Base-by-base conservation (phyloP, 2,113 vertebrate species). In the Geococcyx californianus region DNA sequence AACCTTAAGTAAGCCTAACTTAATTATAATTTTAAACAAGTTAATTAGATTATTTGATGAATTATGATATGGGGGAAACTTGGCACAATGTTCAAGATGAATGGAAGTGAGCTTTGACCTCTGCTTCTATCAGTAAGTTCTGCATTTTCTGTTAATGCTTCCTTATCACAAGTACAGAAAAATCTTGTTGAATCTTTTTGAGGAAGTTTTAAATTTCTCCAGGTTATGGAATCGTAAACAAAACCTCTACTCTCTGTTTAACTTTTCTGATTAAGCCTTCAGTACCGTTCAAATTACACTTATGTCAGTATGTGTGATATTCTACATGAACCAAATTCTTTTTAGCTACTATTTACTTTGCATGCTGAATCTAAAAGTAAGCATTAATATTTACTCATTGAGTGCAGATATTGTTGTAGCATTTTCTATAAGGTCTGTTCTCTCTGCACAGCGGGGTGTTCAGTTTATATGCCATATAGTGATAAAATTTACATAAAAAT, bases 41-140 rank as follows among this genome's bases (percentile, higher is more conserved):
- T 94, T 97, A 94, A 96, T 97, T 95, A 84, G 52, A 87, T 96
- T 96, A 96, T 93, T 94, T 97, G 83, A 97, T 95, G 77, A 90
- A 95, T 96, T 95, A 69, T 76, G 26, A 47, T 62, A 67, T 51
- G 52, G 51, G 76, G 76, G 92, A 51, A 84, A 77, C 23, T 92
- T 93, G 77, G 59, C 92, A 93, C 33, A 63, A 11, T 12, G 11
- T 92, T 80, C 51, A 74, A 68, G 66, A 92, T 54, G 67, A 79
- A 94, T 89, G 45, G 38, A 54, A 94, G 74, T 4, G 4, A 63
- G 59, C 26, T 51, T 87, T 96, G 67, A 95, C 74, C 88, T 97
- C 95, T 92, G 75, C 17, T 97, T 96, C 49, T 44, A 11, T 47
- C 66, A 34, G 13, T 58, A 47, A 73, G 36, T 79, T 92, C 47